Conservation (phyloP, 2,888 invertebrate genomes). For the Tethea ocularis region DNA sequence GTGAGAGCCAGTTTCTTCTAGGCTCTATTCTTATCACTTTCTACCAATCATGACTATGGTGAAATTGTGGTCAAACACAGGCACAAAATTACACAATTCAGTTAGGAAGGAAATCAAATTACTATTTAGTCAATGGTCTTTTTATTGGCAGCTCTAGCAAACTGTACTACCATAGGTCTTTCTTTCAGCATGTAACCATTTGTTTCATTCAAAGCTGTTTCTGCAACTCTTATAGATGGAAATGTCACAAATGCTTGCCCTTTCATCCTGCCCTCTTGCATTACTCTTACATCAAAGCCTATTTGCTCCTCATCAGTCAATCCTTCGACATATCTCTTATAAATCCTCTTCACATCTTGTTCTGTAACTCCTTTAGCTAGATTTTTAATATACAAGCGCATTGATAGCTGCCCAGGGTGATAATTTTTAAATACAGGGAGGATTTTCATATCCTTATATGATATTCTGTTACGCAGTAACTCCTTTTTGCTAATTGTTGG, state of each 20-base stretch:
- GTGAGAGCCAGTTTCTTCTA: no score
- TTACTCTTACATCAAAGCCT: conserved; percentile 88
- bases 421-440: conserved; percentile 94
- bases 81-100: neutral
- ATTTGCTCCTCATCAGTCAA: conserved; percentile 68
- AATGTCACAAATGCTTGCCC: conserved; percentile 97
- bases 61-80: no score
- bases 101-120: conserved; percentile 14
- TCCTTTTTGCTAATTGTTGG: conserved; percentile 85
- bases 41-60: no score
- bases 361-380: conserved; percentile 91
- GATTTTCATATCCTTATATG: conserved; percentile 87
- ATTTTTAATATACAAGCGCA: conserved; percentile 96
- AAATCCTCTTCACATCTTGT: conserved; percentile 90
- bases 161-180: conserved; percentile 96
- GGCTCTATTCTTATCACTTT: no score
- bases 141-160: conserved; percentile 84
- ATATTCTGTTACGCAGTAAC: conserved; percentile 87
- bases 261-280: conserved; percentile 98
- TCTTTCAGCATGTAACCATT: conserved; percentile 94
- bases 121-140: conserved; percentile 56
- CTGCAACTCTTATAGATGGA: conserved; percentile 87
- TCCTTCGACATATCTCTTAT: conserved; percentile 85
- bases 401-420: conserved; percentile 90
- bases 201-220: conserved; percentile 90